Conservation (phyloP, 2,888 invertebrate species). For the Orthonevra nobilis region DNA sequence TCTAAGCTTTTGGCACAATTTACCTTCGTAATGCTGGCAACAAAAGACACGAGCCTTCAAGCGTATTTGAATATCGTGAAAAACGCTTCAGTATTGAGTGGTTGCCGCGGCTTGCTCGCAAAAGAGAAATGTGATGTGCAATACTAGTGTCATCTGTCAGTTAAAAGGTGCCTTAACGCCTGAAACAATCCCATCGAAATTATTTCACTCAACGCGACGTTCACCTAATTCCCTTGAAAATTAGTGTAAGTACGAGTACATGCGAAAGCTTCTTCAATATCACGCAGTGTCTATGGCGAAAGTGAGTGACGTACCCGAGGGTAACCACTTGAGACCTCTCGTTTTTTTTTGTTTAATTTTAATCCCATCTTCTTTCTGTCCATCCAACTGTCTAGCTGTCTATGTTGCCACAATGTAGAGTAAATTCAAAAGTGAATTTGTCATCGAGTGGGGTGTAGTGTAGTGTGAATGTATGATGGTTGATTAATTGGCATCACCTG, state of each 20-base stretch:
- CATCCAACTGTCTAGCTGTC: slow-evolving; percentile 24
- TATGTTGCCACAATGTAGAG: slow-evolving; percentile 18
- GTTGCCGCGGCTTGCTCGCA: slow-evolving; percentile 22
- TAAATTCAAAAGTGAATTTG: slow-evolving; percentile 26
- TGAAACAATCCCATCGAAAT: slow-evolving; percentile 20
- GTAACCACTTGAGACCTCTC: slow-evolving; percentile 36
- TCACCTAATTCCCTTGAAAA: slow-evolving; percentile 51
- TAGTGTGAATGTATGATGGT: background rate
- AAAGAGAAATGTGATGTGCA: slow-evolving; percentile 43
- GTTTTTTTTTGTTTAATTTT: slow-evolving; percentile 7
- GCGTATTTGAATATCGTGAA: slow-evolving; percentile 18
- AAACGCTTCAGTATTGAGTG: slow-evolving; percentile 8
- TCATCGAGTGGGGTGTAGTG: background rate
- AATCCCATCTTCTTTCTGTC: slow-evolving; percentile 9
- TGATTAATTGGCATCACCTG: slow-evolving; percentile 56
- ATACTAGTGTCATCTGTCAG: slow-evolving; percentile 37
- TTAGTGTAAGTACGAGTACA: slow-evolving; percentile 25
- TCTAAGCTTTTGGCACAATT: slow-evolving; percentile 46
- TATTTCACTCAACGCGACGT: slow-evolving; percentile 35
- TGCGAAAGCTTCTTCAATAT: slow-evolving; percentile 12
- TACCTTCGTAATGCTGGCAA: background rate
- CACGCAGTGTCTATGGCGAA: slow-evolving; percentile 15
- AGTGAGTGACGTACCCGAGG: slow-evolving; percentile 29
- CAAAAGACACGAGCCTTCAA: slow-evolving; percentile 16
- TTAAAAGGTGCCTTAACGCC: slow-evolving; percentile 2